Base-by-base conservation (phyloP, 2,888 invertebrate genomes). In the Drosophila antonietae region DNA sequence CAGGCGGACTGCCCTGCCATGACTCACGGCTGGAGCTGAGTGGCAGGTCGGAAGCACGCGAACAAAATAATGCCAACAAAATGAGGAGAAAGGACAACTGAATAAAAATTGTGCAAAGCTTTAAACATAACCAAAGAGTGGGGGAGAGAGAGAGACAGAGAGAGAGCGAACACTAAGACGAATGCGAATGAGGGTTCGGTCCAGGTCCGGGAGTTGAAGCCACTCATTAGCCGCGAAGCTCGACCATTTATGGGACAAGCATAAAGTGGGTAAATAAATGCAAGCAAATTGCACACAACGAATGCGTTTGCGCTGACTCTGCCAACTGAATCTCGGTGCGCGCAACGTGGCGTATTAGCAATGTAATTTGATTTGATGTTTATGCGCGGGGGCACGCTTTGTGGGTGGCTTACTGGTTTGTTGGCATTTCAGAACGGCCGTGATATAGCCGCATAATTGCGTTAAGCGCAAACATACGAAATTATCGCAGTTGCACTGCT, bases 311-410 rank as follows among this genome's bases (percentile, higher is more conserved):
- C 39, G n/a, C 28, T 55, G 55, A 61, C 67, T 51, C 31, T 10
- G 51, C 10, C 44, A 46, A 7, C 47, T 20, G 31, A 18, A 41
- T 56, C 41, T 31, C 37, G 69, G 60, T 68, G 71, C 68, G 71
- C 60, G 68, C 81, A 85, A 87, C 85, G 78, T 67, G 74, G 79
- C 84, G 85, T 83, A 85, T 85, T 88, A 88, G 84, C 79, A 81
- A 88, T 77, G 83, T 83, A 87, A 88, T 85, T 85, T 85, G 85
- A 88, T 85, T 88, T 88, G 75, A 85, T 88, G 83, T 85, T 84
- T 84, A 83, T 81, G 80, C 62, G 75, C 66, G 39, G 53, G 56
- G 49, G 23, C 31, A 1, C 15, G 15, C 1, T 6, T 18, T 18
- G 53, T 20, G 49, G 53, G 44, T 28, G 23, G 20, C n/a, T 12